These are phyloP conservation scores for Nebria ingens DNA, from an alignment of 1,140 invertebrate genomes.

Conservation along the genomic window DNA sequence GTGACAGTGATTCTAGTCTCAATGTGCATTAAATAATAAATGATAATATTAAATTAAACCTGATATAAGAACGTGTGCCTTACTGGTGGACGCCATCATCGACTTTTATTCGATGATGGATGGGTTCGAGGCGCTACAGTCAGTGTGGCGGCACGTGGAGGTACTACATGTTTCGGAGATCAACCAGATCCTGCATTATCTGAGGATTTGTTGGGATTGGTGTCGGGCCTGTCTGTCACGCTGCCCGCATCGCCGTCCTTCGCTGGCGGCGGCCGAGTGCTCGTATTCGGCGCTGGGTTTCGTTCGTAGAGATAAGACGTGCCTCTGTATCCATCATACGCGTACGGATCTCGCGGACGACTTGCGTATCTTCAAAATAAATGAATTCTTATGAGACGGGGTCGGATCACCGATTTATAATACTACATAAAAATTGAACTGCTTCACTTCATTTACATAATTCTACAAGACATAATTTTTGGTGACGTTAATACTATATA, in stretches of 20 bases:
- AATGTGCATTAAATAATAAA: constrained; percentile 5
- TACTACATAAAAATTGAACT: too few species aligned
- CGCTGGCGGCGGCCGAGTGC: constrained; percentile 10
- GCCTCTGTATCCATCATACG: constrained; percentile 36
- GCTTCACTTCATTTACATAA: too few species aligned
- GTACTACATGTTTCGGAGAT: background rate
- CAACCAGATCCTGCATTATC: background rate
- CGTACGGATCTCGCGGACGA: constrained; percentile 35
- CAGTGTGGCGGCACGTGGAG: background rate
- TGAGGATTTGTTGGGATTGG: constrained; percentile 4
- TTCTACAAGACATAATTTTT: too few species aligned
- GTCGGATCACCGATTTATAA: background rate
- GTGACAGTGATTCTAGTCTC: background rate
- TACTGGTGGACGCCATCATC: too few species aligned
- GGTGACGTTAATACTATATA: too few species aligned
- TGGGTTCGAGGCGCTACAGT: background rate
- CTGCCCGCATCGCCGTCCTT: background rate
- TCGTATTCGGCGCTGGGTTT: constrained; percentile 33
- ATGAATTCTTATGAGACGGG: background rate
- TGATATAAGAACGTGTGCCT: too few species aligned
- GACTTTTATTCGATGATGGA: constrained; percentile 3
- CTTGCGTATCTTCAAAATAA: background rate
- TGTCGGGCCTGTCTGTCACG: background rate
- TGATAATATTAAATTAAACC: too few species aligned
- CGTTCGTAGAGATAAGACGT: constrained; percentile 38